These are phyloP conservation scores for Platerodrilus igneus DNA, from an alignment of 2,888 invertebrate species.

Conservation along the genomic window DNA sequence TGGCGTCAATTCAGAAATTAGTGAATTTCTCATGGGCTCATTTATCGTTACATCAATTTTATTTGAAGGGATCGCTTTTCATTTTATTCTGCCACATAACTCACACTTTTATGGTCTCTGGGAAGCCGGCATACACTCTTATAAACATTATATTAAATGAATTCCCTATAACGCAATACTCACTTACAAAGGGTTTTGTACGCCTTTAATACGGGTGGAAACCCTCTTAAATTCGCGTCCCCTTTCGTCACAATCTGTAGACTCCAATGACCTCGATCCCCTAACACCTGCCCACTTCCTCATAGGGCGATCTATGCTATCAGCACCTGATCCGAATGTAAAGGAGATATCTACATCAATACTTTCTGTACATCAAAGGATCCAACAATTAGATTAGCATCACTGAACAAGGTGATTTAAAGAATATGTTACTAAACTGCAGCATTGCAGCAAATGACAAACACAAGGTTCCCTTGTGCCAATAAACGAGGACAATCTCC, in stretches of 20 bases:
- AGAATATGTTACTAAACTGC: no score
- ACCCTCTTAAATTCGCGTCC: slow-evolving; percentile 2
- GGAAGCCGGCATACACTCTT: slow-evolving; percentile 9
- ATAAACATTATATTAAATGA: slow-evolving; percentile 9
- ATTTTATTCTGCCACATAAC: slow-evolving; percentile 23
- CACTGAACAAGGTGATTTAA: no score
- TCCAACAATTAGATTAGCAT: no score
- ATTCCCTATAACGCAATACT: slow-evolving; percentile 2
- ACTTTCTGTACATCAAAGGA: no score
- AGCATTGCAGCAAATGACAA: no score
- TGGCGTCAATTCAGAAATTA: slow-evolving; percentile 2
- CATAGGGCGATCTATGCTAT: no score
- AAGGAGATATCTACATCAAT: no score
- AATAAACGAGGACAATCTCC: no score
- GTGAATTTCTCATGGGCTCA: not conserved
- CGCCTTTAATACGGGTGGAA: not conserved
- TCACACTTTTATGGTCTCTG: slow-evolving; percentile 24
- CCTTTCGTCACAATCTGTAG: not conserved
- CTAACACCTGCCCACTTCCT: no score
- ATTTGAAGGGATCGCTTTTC: slow-evolving; percentile 3
- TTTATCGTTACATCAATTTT: not conserved
- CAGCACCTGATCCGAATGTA: no score
- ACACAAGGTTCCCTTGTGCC: no score
- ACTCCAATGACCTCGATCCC: not conserved
- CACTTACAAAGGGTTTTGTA: slow-evolving; percentile 5